These are phyloP conservation scores for Scatophagus argus DNA, from an alignment of 2,113 vertebrate species.

Conservation along the genomic window DNA sequence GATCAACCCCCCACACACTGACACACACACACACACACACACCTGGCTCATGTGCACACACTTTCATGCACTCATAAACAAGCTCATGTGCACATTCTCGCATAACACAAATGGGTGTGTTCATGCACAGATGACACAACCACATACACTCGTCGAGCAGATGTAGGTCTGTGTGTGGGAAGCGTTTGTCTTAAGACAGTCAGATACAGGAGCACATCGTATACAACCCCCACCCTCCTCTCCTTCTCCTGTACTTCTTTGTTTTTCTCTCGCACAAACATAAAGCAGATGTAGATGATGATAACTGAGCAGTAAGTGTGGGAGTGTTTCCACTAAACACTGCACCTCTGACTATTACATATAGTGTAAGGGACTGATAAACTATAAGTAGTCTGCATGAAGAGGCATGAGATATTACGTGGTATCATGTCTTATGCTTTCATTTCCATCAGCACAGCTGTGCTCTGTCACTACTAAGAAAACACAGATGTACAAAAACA, in stretches of 20 bases:
- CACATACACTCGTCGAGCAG: slow-evolving; percentile 36
- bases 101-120: not conserved
- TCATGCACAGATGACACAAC: not conserved
- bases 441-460: not conserved
- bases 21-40: not conserved
- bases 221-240: not conserved
- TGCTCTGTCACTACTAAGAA: slow-evolving; percentile 14
- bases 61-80: not conserved
- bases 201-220: not conserved
- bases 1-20: slow-evolving; percentile 31
- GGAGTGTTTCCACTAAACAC: slow-evolving; percentile 56
- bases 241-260: not conserved
- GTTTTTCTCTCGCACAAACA: slow-evolving; percentile 15
- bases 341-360: not conserved
- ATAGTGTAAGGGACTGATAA: not conserved
- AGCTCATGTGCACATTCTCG: too few species aligned
- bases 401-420: fast-evolving
- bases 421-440: slow-evolving; percentile 11
- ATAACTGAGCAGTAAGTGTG: slow-evolving; percentile 39
- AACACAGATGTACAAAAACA: not conserved
- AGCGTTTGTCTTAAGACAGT: slow-evolving; percentile 23
- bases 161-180: slow-evolving; percentile 65
- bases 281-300: slow-evolving; percentile 51
- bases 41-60: slow-evolving; percentile 19
- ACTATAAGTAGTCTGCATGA: not conserved